These are phyloP conservation scores for Leptopilina clavipes DNA, from an alignment of 1,140 invertebrate species.

Conservation along the genomic window DNA sequence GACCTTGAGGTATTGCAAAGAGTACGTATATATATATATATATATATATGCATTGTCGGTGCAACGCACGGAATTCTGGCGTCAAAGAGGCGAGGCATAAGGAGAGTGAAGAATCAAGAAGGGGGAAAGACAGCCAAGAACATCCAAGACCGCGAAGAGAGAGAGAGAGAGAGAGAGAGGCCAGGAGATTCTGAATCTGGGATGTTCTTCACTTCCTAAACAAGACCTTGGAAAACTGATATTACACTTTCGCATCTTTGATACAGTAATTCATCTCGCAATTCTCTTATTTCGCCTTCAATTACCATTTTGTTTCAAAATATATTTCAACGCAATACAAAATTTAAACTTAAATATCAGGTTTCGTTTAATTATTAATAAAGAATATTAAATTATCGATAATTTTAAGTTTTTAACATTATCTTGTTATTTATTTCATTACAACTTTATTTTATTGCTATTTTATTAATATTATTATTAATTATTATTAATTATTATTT, in stretches of 20 bases:
- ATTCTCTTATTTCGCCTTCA: background rate
- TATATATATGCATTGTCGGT: constrained; percentile 41
- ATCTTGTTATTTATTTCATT: no score
- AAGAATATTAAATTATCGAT: no score
- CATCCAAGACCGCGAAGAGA: constrained; percentile 3
- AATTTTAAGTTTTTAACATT: no score
- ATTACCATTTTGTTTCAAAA: background rate
- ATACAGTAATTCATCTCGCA: constrained; percentile 31
- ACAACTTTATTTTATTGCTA: no score
- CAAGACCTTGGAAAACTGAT: constrained; percentile 37
- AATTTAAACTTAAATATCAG: no score
- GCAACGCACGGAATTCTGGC: constrained; percentile 55
- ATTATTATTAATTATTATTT: no score
- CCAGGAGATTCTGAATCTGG: constrained; percentile 17
- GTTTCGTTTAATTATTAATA: no score
- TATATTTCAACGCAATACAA: no score
- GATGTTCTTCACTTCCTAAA: constrained; percentile 35
- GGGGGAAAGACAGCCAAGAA: constrained; percentile 35
- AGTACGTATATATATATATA: constrained; percentile 37
- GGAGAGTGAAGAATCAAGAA: constrained; percentile 40
- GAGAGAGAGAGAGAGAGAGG: background rate
- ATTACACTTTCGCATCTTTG: constrained; percentile 12
- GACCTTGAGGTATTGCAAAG: constrained; percentile 43
- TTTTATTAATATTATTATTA: no score
- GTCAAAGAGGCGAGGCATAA: constrained; percentile 52